Percentiles rank a stretch among this genome's conserved stretches.
Evolutionary conservation across 30 jellyfish, hydroid and myxozoan genomes (phyloP).

Genomic region (Nemopilema nomurai): DNA sequence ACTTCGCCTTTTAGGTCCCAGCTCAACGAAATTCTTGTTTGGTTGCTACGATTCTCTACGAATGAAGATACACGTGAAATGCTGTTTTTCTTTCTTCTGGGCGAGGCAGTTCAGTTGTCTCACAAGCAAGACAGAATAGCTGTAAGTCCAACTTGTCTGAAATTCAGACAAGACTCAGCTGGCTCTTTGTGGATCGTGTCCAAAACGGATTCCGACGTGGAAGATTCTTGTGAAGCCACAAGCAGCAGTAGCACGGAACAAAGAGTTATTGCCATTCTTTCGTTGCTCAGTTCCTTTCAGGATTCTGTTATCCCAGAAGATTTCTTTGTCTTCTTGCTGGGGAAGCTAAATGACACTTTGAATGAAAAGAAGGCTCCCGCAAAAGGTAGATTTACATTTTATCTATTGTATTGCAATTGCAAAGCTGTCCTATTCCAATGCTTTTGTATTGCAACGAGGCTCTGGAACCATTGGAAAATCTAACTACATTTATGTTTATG

Average conservation of each 20-base stretch:
- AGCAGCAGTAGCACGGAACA: neutral
- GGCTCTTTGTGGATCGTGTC: neutral
- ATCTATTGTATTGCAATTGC: too few relatives aligned
- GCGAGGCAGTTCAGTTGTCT: neutral
- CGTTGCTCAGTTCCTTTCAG: constrained; percentile 6
- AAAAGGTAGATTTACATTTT: too few relatives aligned
- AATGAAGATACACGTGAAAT: neutral
- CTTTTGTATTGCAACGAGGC: too few relatives aligned
- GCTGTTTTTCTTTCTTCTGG: neutral
- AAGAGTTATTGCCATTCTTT: constrained; percentile 13
- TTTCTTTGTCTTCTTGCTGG: constrained; percentile 35
- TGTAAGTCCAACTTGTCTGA: neutral
- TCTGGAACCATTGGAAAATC: too few relatives aligned
- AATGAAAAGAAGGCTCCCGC: neutral
- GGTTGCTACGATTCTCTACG: constrained; percentile 11
- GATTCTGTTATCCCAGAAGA: constrained; percentile 12
- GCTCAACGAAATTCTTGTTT: constrained; percentile 20
- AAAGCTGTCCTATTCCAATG: too few relatives aligned
- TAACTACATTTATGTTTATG: too few relatives aligned
- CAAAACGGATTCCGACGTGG: neutral
- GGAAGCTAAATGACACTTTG: neutral
- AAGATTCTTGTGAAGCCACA: neutral
- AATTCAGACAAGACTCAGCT: constrained; percentile 1
- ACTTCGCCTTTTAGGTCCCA: constrained; percentile 6
- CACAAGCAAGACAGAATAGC: neutral